These are phyloP conservation scores for Nasonia giraulti DNA, from an alignment of 1,140 invertebrate genomes.

Conservation along the genomic window DNA sequence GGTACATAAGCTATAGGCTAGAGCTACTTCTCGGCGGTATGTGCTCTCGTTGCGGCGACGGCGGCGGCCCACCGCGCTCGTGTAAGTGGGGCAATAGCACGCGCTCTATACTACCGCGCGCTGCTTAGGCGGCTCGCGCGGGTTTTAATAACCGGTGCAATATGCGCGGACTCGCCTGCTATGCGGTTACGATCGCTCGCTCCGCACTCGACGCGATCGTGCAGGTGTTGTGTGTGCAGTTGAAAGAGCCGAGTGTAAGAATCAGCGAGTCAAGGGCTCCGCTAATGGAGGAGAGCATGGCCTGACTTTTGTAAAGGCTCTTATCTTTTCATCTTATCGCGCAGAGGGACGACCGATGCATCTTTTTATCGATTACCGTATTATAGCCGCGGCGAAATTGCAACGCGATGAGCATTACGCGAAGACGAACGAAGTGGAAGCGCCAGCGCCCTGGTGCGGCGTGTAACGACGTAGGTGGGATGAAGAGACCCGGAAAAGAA, in stretches of 20 bases:
- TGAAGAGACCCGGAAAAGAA: no score
- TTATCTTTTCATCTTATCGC: no score
- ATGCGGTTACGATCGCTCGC: not conserved
- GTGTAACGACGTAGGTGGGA: no score
- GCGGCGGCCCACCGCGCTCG: not conserved
- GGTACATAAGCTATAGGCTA: not conserved
- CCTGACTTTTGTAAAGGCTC: no score
- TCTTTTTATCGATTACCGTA: no score
- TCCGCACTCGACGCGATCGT: no score
- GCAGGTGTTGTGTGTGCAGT: not conserved
- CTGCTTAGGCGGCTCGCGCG: not conserved
- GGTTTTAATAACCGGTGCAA: slow-evolving; percentile 46
- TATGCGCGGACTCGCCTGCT: slow-evolving; percentile 34
- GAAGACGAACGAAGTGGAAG: no score
- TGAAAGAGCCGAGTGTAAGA: not conserved
- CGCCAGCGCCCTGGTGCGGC: no score
- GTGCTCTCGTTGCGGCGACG: slow-evolving; percentile 18
- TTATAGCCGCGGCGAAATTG: no score
- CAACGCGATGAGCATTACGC: no score
- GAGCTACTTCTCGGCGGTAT: not conserved
- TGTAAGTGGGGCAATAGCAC: slow-evolving; percentile 49
- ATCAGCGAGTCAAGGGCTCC: not conserved
- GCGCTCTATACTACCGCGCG: not conserved
- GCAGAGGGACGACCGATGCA: no score
- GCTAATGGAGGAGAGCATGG: no score